A percentile compares a stretch with the other conserved stretches of the same genome.
Conservation (phyloP, 2,113 vertebrate species). For the Etheostoma cragini region DNA sequence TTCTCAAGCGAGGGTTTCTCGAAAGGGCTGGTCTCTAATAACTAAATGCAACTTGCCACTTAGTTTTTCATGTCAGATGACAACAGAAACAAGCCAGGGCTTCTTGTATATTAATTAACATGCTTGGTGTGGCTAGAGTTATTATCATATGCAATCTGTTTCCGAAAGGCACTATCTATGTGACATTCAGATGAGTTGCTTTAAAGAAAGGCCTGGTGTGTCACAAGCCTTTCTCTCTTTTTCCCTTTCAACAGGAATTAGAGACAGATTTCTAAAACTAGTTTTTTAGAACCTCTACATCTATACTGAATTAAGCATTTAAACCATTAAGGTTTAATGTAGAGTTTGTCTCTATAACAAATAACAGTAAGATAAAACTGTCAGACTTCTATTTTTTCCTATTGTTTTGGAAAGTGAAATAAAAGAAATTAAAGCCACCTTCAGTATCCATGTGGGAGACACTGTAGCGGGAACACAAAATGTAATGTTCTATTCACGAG, state of each 20-base stretch:
- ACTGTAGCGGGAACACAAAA: constrained; percentile 25
- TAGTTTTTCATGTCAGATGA: not conserved
- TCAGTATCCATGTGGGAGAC: constrained; percentile 20
- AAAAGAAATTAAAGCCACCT: constrained; percentile 44
- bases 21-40: not conserved
- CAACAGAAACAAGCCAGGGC: not conserved
- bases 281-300: not conserved
- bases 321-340: not conserved
- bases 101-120: not conserved
- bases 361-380: constrained; percentile 6
- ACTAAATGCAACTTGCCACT: not conserved
- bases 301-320: not conserved
- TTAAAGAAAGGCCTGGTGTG: not conserved
- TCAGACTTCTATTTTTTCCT: not conserved
- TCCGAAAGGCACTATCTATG: not conserved
- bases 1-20: constrained; percentile 25
- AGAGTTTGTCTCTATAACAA: not conserved
- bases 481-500: constrained; percentile 25
- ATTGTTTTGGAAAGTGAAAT: constrained; percentile 37
- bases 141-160: constrained; percentile 5
- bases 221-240: constrained; percentile 3
- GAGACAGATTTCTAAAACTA: constrained; percentile 12
- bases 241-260: constrained; percentile 12
- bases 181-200: constrained; percentile 13
- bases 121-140: not conserved